Percentiles rank a stretch among this genome's conserved stretches.
Evolutionary conservation across 2,113 vertebrate genomes (phyloP).

Genomic region (Oreotrochilus melanogaster): DNA sequence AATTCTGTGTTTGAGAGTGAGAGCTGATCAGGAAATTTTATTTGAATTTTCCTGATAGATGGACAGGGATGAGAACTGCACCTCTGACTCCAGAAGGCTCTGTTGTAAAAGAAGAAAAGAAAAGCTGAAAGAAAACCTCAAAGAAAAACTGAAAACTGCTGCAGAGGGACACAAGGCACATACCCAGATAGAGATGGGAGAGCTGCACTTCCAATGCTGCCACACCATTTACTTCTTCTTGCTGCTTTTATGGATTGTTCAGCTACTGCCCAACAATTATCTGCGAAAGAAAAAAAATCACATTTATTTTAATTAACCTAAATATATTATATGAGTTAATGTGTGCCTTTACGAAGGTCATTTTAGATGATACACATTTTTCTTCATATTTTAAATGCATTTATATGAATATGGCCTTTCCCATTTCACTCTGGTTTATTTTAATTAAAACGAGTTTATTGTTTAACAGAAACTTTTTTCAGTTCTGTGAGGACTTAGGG

Average conservation of each 20-base stretch:
- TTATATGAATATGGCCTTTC: not conserved
- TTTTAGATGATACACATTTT: not conserved
- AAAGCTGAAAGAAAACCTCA: not conserved
- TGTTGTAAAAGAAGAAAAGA: not conserved
- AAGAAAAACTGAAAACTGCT: not conserved
- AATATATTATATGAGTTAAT: not conserved
- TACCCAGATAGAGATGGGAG: not conserved
- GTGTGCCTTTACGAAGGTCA: not conserved
- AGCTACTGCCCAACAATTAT: not conserved
- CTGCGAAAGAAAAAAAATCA: not conserved
- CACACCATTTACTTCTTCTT: not conserved
- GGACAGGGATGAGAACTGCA: not conserved
- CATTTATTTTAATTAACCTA: not conserved
- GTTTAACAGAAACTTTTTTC: not conserved
- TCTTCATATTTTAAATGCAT: not conserved
- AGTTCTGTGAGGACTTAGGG: not conserved
- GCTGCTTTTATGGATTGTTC: not conserved
- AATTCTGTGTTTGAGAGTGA: not conserved
- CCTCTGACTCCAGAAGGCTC: not conserved
- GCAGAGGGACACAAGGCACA: not conserved
- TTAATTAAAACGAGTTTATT: not conserved
- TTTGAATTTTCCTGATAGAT: not conserved
- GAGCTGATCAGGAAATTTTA: not conserved
- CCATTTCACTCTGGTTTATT: not conserved
- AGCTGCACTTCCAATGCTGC: not conserved